Percentiles rank a stretch among this genome's conserved stretches.
phyloP scores from a whole-genome alignment of 1,140 invertebrate genomes.

The Cyclina sinensis region DNA sequence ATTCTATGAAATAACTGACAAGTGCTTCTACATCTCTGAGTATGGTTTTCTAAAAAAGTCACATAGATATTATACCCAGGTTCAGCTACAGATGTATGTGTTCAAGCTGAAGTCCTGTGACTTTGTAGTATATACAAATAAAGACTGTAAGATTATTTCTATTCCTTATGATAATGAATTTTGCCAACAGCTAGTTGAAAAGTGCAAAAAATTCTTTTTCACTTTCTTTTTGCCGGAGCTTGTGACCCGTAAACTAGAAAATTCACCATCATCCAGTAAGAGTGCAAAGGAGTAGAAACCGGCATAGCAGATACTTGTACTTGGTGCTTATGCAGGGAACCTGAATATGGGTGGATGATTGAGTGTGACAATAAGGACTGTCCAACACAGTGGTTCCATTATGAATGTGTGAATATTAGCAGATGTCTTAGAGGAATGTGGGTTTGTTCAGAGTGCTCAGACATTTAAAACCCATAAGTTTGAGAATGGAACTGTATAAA shows the following conservation, averaged over 20 bases:
- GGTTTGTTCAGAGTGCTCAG: slow-evolving; percentile 37
- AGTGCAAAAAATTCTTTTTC: background rate
- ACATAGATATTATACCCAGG: no score
- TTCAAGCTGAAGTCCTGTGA: slow-evolving; percentile 2
- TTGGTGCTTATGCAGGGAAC: slow-evolving; percentile 9
- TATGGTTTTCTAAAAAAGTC: no score
- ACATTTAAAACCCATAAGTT: background rate
- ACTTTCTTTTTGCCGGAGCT: background rate
- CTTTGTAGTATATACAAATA: background rate
- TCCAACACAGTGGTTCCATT: slow-evolving; percentile 50
- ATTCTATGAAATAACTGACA: background rate
- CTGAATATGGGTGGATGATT: slow-evolving; percentile 42
- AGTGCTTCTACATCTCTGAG: background rate
- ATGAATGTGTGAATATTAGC: slow-evolving; percentile 30
- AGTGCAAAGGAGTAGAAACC: no score
- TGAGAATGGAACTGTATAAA: no score
- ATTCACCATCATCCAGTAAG: no score
- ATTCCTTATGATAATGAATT: background rate
- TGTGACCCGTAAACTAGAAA: background rate
- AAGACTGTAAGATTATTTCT: background rate
- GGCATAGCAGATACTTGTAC: no score
- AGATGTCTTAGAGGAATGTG: slow-evolving; percentile 38
- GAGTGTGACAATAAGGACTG: slow-evolving; percentile 25
- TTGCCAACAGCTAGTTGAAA: background rate
- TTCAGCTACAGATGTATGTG: no score